Percentiles rank a stretch among this genome's conserved stretches.
Conservation (phyloP, 1,140 invertebrate species). For the Papilio polyxenes region DNA sequence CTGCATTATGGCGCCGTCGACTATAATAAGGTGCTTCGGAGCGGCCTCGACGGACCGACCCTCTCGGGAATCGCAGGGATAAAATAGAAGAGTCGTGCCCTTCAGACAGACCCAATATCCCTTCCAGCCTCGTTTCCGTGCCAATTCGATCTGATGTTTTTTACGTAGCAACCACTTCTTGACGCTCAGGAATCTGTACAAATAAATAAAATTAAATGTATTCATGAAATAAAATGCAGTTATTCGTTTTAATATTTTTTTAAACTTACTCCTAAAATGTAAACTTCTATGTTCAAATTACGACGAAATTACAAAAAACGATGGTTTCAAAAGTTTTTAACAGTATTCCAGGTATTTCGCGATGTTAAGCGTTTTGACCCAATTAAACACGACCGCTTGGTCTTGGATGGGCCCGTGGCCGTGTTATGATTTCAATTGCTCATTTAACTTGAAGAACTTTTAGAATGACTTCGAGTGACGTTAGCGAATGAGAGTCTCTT, state of each 20-base stretch:
- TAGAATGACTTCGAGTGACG: conserved; percentile 24
- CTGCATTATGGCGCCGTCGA: conserved; percentile 98
- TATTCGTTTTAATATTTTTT: conserved; percentile 29
- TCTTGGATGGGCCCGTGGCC: conserved; percentile 32
- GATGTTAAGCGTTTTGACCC: conserved; percentile 36
- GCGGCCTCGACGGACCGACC: conserved; percentile 94
- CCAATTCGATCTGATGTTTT: conserved; percentile 97
- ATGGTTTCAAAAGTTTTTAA: conserved; percentile 29
- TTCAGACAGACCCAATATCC: conserved; percentile 99
- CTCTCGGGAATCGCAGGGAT: conserved; percentile 96
- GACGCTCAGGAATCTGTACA: conserved; percentile 94
- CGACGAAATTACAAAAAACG: background rate
- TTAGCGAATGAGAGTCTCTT: conserved; percentile 30
- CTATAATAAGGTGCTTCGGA: conserved; percentile 97
- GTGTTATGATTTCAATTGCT: conserved; percentile 38
- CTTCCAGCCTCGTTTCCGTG: conserved; percentile 97
- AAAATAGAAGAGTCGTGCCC: conserved; percentile 97
- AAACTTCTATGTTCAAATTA: conserved; percentile 16
- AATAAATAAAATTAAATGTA: conserved; percentile 36
- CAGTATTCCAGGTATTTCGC: conserved; percentile 28
- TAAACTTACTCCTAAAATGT: conserved; percentile 5
- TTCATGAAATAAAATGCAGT: conserved; percentile 22
- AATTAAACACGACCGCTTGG: conserved; percentile 31
- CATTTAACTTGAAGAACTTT: conserved; percentile 37
- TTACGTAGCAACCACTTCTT: conserved; percentile 99